These are phyloP conservation scores for Phortica okadai DNA, from an alignment of 2,888 invertebrate species.

Conservation along the genomic window DNA sequence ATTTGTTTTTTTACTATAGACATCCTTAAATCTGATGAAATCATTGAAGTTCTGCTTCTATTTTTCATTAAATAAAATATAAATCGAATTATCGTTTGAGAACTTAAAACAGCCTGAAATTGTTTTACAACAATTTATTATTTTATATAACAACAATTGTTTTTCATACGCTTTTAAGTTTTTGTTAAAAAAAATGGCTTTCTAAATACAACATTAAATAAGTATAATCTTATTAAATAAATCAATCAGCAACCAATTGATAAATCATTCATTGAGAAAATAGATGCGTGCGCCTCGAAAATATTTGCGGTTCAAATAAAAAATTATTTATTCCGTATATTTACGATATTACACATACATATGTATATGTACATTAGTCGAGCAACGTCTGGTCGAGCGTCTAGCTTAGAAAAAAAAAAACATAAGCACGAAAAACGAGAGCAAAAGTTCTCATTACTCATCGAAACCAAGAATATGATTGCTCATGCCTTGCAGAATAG, in stretches of 20 bases:
- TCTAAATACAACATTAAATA: too few species aligned
- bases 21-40: too few species aligned
- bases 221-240: not conserved
- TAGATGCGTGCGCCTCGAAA: not conserved
- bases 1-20: too few species aligned
- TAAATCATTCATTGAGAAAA: not conserved
- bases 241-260: not conserved
- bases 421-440: not conserved
- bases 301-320: not conserved
- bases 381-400: conserved; percentile 10
- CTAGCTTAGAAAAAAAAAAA: not conserved
- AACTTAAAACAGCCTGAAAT: too few species aligned
- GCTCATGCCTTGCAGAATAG: not conserved
- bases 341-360: not conserved
- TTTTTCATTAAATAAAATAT: too few species aligned
- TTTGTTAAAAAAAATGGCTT: too few species aligned
- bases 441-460: not conserved
- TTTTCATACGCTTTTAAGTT: too few species aligned
- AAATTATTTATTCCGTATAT: not conserved
- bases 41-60: too few species aligned
- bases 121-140: too few species aligned
- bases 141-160: too few species aligned
- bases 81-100: too few species aligned
- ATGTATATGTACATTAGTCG: not conserved
- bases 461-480: not conserved